phyloP scores from a whole-genome alignment of 2,797 vertebrate genomes.

The Taenioides sp. region DNA sequence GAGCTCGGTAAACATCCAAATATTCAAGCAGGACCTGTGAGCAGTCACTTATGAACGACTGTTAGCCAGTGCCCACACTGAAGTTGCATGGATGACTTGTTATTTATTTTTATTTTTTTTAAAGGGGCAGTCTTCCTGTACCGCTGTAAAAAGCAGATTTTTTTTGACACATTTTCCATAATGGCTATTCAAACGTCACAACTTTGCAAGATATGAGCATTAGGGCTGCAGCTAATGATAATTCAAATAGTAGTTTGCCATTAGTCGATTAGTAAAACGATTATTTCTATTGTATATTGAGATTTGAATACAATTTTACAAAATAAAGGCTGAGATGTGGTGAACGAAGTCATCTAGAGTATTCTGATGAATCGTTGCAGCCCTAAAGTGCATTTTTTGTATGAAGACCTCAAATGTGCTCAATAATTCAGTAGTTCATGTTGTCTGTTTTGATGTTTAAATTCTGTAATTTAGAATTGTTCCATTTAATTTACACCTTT shows the following conservation, averaged over 20 bases:
- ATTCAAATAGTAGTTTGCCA: background rate
- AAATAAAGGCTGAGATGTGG: background rate
- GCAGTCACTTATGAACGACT: constrained; percentile 39
- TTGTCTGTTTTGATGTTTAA: too few species aligned
- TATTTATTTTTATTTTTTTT: background rate
- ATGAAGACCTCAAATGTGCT: too few species aligned
- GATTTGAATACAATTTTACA: background rate
- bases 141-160: too few species aligned
- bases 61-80: constrained; percentile 33
- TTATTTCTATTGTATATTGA: background rate
- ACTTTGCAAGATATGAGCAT: too few species aligned
- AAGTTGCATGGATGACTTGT: background rate
- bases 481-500: too few species aligned
- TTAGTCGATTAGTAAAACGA: background rate
- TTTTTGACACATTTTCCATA: too few species aligned
- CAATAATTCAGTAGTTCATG: too few species aligned
- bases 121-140: background rate
- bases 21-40: constrained; percentile 23
- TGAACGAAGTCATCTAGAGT: background rate
- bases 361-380: too few species aligned
- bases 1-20: constrained; percentile 56
- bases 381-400: too few species aligned
- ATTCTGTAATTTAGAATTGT: background rate
- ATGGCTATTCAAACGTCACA: too few species aligned
- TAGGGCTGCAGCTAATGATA: background rate